These are phyloP conservation scores for Apistogramma diplotaenia DNA, from an alignment of 2,113 vertebrate genomes.

Conservation along the genomic window DNA sequence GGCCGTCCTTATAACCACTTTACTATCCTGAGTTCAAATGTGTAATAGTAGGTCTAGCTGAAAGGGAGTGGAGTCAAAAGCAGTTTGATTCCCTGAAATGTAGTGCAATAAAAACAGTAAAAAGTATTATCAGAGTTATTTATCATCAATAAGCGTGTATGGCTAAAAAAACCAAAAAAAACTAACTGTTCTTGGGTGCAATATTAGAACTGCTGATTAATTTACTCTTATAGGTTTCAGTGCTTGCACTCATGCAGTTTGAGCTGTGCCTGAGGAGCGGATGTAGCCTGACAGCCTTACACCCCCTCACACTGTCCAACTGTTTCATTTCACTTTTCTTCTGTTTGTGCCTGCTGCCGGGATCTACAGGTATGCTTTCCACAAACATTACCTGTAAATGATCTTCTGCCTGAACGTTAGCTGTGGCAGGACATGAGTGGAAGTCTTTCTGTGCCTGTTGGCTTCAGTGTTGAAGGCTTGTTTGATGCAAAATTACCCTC, in stretches of 20 bases:
- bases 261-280: neutral
- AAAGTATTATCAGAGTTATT: neutral
- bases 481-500: constrained; percentile 1
- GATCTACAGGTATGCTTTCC: constrained; percentile 25
- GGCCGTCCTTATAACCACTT: neutral
- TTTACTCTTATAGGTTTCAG: neutral
- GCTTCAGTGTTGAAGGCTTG: neutral
- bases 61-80: neutral
- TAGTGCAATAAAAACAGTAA: neutral
- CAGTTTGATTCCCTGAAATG: neutral
- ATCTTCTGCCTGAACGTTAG: constrained; percentile 9
- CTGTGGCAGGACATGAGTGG: neutral
- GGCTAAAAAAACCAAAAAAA: no score
- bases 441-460: neutral
- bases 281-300: constrained; percentile 14
- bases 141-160: neutral
- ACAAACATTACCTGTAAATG: constrained; percentile 44
- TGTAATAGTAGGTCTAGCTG: neutral
- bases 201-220: neutral
- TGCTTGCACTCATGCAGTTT: neutral
- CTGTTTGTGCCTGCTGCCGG: neutral
- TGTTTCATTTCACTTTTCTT: constrained; percentile 31
- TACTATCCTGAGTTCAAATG: neutral
- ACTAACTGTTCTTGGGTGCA: neutral
- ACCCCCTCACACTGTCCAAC: constrained; percentile 7